A percentile compares a stretch with the other conserved stretches of the same genome.
Evolutionary conservation across 2,113 vertebrate species (phyloP).

Genomic region (Cercopithecus mona): DNA sequence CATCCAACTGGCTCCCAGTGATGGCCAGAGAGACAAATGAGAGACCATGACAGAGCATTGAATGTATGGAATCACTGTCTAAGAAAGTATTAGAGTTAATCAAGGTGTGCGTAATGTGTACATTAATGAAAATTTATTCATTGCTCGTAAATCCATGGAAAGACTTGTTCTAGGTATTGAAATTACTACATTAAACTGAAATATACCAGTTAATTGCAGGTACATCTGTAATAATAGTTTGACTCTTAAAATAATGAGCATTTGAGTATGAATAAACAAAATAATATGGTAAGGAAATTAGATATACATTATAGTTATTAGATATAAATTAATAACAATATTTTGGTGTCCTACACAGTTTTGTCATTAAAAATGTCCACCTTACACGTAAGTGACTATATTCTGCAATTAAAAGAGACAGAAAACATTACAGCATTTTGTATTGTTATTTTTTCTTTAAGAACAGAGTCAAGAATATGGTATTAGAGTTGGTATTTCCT

Average conservation of each 20-base stretch:
- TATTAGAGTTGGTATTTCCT: background rate
- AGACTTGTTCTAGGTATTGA: background rate
- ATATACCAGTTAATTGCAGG: background rate
- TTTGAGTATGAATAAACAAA: slow-evolving; percentile 29
- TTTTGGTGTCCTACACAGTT: background rate
- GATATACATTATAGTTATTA: background rate
- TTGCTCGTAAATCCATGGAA: background rate
- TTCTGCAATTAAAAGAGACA: background rate
- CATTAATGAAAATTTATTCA: background rate
- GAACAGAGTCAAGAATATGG: background rate
- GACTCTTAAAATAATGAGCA: background rate
- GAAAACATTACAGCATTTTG: background rate
- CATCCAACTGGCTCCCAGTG: background rate
- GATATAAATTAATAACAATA: slow-evolving; percentile 3
- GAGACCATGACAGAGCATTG: background rate
- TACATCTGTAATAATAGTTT: slow-evolving; percentile 34
- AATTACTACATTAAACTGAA: background rate
- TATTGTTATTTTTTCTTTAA: background rate
- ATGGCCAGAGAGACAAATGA: background rate
- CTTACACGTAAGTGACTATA: background rate
- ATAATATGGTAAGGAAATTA: background rate
- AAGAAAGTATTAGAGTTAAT: background rate
- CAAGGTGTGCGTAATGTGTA: background rate
- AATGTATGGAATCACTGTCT: background rate
- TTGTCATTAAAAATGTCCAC: background rate